Evolutionary conservation across 2,797 vertebrate genomes (phyloP).

Genomic region (Gambusia yucatana): DNA sequence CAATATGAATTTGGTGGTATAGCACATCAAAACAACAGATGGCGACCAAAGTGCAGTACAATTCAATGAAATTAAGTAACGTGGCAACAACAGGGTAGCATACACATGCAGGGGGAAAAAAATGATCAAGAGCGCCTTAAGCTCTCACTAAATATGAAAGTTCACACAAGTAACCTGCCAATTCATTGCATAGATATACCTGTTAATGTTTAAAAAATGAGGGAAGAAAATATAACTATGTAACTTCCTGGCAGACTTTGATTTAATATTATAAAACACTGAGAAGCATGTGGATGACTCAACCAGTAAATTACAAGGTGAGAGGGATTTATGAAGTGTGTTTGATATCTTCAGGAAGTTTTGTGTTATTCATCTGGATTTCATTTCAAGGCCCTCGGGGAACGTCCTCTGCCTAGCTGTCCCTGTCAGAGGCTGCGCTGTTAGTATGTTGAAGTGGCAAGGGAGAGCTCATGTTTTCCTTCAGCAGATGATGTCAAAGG

Average conservation of each 20-base stretch:
- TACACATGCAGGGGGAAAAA: neutral
- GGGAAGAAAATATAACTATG: neutral
- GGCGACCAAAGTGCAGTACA: too few relatives aligned
- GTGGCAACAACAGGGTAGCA: too few relatives aligned
- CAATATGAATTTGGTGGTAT: too few relatives aligned
- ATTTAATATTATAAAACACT: constrained; percentile 45
- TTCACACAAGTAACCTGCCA: neutral
- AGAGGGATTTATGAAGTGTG: constrained; percentile 41
- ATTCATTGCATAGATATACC: neutral
- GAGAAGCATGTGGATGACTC: constrained; percentile 37
- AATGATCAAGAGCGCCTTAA: neutral
- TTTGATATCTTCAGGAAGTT: constrained; percentile 62
- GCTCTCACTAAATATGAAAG: neutral
- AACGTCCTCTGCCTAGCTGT: constrained; percentile 65
- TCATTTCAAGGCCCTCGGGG: constrained; percentile 61
- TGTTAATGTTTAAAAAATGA: neutral
- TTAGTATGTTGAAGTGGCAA: constrained; percentile 24
- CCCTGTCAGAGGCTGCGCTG: constrained; percentile 33
- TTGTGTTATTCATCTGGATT: constrained; percentile 76
- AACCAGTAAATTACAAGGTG: constrained; percentile 47
- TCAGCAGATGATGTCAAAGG: constrained; percentile 45
- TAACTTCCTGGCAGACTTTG: constrained; percentile 26
- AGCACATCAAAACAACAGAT: too few relatives aligned
- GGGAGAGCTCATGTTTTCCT: constrained; percentile 46
- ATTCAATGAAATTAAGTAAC: too few relatives aligned